A percentile compares a stretch with the other conserved stretches of the same genome.
Conservation (phyloP, 1,140 invertebrate genomes). For the Ctenoplectra terminalis region DNA sequence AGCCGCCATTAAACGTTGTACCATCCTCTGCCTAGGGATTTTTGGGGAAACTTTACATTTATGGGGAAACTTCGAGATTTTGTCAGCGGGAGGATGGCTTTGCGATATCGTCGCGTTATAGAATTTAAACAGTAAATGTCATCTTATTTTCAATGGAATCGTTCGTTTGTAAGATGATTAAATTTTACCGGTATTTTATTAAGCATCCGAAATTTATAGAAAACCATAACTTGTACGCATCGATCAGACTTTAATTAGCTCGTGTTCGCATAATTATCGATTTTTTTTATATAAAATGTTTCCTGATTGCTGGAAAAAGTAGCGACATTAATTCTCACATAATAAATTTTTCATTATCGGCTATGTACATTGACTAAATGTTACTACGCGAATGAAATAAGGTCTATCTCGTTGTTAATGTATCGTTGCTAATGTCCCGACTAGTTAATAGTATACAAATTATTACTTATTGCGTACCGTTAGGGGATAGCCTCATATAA, state of each 20-base stretch:
- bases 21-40: not conserved
- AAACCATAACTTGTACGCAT: no score
- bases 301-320: no score
- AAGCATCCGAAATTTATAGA: no score
- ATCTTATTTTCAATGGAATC: not conserved
- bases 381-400: not conserved
- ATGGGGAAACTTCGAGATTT: not conserved
- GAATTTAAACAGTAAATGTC: not conserved
- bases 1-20: not conserved
- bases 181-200: no score
- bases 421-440: not conserved
- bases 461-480: not conserved
- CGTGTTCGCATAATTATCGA: not conserved
- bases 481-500: not conserved
- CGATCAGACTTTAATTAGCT: no score
- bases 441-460: not conserved
- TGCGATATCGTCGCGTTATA: no score
- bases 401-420: not conserved
- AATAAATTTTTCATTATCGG: not conserved
- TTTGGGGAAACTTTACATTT: conserved; percentile 9
- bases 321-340: not conserved
- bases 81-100: not conserved
- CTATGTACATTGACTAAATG: not conserved
- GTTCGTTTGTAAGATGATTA: not conserved
- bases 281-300: not conserved